Evolutionary conservation across 2,113 vertebrate genomes (phyloP), one percentile per base, ranked within the genome.

Genomic region (Clarias magur): DNA sequence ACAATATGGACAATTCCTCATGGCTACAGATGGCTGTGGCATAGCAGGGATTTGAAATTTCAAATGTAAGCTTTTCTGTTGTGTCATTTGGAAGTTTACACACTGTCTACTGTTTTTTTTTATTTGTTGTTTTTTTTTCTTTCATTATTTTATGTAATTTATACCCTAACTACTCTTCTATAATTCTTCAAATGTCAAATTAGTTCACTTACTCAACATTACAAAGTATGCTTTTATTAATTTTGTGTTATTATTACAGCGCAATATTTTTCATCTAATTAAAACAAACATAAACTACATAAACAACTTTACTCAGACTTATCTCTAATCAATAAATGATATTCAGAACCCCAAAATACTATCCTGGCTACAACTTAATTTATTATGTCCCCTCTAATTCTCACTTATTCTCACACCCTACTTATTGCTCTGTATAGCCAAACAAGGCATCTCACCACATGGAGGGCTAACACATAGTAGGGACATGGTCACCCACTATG

Each of bases 401-500:
- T 80, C 16, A 57, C 25, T 30, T 21, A 80, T 80, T 80, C 78
- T 59, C 54, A 59, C 16, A 57, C 15, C 54, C 54, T 30, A 19
- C 16, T 0, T 25, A 30, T 21, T 80, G 78, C 78, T 38, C 56
- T 62, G 56, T 38, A 54, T 38, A 23, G 16, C 30, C 30, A 60
- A 80, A 80, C 4, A 2, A 80, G 17, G 56, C 56, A 80, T 60
- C 57, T 62, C 56, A 80, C 17, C 56, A 80, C 79, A 62, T 60
- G 57, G 56, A 38, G 2, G 19, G 17, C 56, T 30, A 80, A 60
- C 27, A 60, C 16, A 23, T 12, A 81, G 27, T n/a, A n/a, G n/a
- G 8, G 19, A 60, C 38, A 79, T 2, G 38, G 42, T 38, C 60
- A 38, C 70, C 54, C 70, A 53, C 79, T 88, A 81, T 85, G 65